Evolutionary conservation across 2,888 invertebrate species (phyloP).

Genomic region (Eulithis testata): DNA sequence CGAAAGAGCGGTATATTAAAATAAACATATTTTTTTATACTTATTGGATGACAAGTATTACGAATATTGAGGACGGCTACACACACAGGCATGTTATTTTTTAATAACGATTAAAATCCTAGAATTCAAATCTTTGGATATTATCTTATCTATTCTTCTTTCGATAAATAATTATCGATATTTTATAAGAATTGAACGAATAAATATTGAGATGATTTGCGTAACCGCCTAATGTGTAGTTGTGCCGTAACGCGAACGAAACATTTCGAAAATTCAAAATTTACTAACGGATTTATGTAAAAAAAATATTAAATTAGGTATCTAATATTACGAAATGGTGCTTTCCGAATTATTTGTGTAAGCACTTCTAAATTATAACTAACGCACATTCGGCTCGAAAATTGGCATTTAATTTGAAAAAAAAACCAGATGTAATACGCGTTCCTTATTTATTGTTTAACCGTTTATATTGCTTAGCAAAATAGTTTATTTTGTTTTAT

Average conservation of each 20-base stretch:
- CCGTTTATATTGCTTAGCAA: slow-evolving; percentile 74
- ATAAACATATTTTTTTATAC: slow-evolving; percentile 45
- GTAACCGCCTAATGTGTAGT: slow-evolving; percentile 36
- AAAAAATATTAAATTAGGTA: slow-evolving; percentile 42
- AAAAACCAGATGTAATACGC: slow-evolving; percentile 26
- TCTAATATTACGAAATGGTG: slow-evolving; percentile 73
- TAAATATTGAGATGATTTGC: slow-evolving; percentile 24
- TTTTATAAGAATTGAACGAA: slow-evolving; percentile 3
- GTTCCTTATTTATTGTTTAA: slow-evolving; percentile 67
- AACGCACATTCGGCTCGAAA: slow-evolving; percentile 64
- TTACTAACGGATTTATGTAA: slow-evolving; percentile 30
- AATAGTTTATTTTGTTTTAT: slow-evolving; percentile 64
- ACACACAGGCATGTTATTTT: slow-evolving; percentile 21
- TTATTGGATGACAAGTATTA: slow-evolving; percentile 54
- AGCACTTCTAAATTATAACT: slow-evolving; percentile 61
- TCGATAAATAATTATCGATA: slow-evolving; percentile 1
- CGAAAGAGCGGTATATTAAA: slow-evolving; percentile 52
- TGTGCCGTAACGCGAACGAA: slow-evolving; percentile 36
- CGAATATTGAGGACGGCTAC: slow-evolving; percentile 34
- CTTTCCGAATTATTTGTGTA: slow-evolving; percentile 82
- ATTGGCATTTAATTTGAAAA: slow-evolving; percentile 34
- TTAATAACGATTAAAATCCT: neutral
- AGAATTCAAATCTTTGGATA: neutral
- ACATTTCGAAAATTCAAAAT: slow-evolving; percentile 57
- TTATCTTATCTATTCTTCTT: neutral